Conservation (phyloP, 2,888 invertebrate genomes). For the Noctua comes region DNA sequence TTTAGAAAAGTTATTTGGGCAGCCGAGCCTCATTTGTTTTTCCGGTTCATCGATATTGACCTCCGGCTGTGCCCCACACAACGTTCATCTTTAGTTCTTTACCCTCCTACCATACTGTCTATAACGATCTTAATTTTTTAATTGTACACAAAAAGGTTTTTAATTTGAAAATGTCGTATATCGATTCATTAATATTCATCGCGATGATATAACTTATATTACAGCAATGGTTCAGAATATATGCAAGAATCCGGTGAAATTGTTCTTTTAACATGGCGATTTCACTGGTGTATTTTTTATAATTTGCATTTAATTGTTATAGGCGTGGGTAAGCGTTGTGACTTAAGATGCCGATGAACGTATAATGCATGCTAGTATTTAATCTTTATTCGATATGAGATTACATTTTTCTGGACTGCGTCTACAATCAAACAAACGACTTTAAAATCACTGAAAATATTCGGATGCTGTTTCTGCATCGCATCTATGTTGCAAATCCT, state of each 20-base stretch:
- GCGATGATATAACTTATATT: slow-evolving; percentile 66
- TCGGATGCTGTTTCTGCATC: neutral
- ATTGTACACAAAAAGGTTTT: slow-evolving; percentile 43
- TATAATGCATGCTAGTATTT: neutral
- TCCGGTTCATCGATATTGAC: slow-evolving; percentile 52
- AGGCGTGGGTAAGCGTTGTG: slow-evolving; percentile 45
- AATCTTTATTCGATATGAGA: neutral
- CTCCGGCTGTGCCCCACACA: slow-evolving; percentile 43
- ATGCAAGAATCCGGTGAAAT: slow-evolving; percentile 77
- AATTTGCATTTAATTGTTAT: slow-evolving; percentile 66
- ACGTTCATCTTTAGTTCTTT: slow-evolving; percentile 15
- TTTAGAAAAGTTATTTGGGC: slow-evolving; percentile 56
- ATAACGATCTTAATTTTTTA: slow-evolving; percentile 43
- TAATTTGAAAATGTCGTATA: slow-evolving; percentile 59
- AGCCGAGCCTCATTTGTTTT: slow-evolving; percentile 52
- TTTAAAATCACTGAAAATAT: neutral
- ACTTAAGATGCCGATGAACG: slow-evolving; percentile 21
- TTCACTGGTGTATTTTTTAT: slow-evolving; percentile 59
- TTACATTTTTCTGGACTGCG: neutral
- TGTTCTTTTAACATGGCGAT: slow-evolving; percentile 69
- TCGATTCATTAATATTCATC: slow-evolving; percentile 80
- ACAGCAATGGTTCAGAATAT: slow-evolving; percentile 65
- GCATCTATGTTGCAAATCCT: neutral
- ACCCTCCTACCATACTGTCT: slow-evolving; percentile 22
- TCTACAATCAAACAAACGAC: neutral